phyloP scores from a whole-genome alignment of 1,140 invertebrate genomes.

The Caenorhabditis tropicalis region DNA sequence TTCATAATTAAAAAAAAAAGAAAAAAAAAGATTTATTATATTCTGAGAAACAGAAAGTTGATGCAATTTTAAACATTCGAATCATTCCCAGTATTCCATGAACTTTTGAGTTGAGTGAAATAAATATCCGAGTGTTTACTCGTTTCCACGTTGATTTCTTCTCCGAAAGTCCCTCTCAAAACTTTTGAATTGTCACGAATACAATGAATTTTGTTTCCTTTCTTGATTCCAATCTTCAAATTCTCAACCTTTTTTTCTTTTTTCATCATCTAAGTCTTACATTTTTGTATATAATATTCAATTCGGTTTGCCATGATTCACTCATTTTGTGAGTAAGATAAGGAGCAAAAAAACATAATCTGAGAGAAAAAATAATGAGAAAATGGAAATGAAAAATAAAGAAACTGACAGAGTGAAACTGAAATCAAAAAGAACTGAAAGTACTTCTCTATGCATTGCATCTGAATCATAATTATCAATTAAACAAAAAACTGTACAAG shows the following conservation, averaged over 20 bases:
- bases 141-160: not conserved
- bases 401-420: not conserved
- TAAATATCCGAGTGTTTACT: not conserved
- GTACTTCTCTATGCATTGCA: not conserved
- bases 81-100: not conserved
- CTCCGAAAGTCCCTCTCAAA: not conserved
- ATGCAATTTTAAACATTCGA: not conserved
- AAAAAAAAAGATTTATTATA: too few relatives aligned
- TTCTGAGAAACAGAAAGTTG: not conserved
- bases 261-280: not conserved
- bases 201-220: not conserved
- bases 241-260: not conserved
- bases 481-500: not conserved
- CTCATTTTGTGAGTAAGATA: conserved; percentile 6
- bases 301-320: not conserved
- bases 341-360: not conserved
- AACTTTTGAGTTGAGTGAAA: not conserved
- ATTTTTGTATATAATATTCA: not conserved
- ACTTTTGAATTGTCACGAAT: not conserved
- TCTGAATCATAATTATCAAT: not conserved
- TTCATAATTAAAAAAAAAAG: too few relatives aligned
- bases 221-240: not conserved
- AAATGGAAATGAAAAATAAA: not conserved
- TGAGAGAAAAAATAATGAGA: not conserved
- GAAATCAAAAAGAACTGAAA: not conserved